Evolutionary conservation across 2,888 invertebrate genomes (phyloP).

Genomic region (Coleophora flavipennella): DNA sequence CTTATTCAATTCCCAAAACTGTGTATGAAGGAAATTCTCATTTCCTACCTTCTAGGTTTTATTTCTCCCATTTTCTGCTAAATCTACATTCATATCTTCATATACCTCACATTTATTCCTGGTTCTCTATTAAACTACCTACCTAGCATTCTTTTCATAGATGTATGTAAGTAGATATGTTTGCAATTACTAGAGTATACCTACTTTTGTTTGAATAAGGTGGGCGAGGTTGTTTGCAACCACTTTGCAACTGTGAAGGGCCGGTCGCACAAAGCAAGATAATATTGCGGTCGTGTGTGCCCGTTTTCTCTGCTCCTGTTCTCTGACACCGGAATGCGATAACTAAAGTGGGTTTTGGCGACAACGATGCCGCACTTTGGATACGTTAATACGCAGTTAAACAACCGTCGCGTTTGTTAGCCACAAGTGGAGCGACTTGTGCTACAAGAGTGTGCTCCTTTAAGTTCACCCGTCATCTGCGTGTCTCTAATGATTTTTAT

Average conservation of each 20-base stretch:
- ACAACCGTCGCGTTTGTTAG: slow-evolving; percentile 29
- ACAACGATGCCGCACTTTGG: slow-evolving; percentile 41
- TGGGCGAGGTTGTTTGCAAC: slow-evolving; percentile 66
- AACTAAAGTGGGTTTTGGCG: slow-evolving; percentile 58
- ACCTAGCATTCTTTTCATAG: no score
- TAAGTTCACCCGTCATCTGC: background rate
- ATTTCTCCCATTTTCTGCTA: no score
- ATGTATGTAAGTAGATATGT: no score
- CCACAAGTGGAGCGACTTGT: slow-evolving; percentile 18
- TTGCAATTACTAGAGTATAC: slow-evolving; percentile 3
- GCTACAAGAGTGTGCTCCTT: no score
- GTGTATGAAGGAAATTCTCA: no score
- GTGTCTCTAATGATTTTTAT: background rate
- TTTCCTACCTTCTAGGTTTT: no score
- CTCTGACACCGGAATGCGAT: slow-evolving; percentile 60
- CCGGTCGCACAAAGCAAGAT: slow-evolving; percentile 45
- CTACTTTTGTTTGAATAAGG: slow-evolving; percentile 60
- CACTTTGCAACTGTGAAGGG: slow-evolving; percentile 63
- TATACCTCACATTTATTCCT: no score
- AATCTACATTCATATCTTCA: no score
- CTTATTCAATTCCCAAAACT: no score
- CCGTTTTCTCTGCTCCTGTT: slow-evolving; percentile 52
- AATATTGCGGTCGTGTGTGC: slow-evolving; percentile 40
- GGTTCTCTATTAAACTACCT: no score
- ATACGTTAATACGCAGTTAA: slow-evolving; percentile 41